Percentiles rank a stretch among this genome's conserved stretches.
Conservation (phyloP, 2,888 invertebrate genomes). For the Toxonevra muliebris region DNA sequence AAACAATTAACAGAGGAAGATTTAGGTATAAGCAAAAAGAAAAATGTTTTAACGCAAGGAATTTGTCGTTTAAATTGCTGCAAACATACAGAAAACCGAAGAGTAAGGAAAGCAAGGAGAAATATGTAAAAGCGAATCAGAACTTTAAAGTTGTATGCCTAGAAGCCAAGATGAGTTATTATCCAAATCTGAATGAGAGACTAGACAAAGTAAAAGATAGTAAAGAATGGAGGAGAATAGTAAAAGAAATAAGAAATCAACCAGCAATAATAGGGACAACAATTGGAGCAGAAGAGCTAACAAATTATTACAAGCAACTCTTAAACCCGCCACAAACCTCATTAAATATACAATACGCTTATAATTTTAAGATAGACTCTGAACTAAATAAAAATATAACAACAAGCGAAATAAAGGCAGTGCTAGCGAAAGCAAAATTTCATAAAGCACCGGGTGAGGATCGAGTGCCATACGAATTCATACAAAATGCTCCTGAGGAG, state of each 20-base stretch:
- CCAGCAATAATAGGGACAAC: too few species aligned
- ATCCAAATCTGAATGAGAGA: background rate
- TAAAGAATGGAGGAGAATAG: too few species aligned
- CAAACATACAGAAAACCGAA: background rate
- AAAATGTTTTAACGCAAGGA: conserved; percentile 1
- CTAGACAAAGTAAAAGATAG: background rate
- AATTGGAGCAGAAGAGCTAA: background rate
- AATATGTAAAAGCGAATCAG: background rate
- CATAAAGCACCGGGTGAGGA: background rate
- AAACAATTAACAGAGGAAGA: background rate
- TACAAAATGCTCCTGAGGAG: background rate
- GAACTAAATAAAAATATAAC: background rate
- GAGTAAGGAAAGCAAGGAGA: too few species aligned
- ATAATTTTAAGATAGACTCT: background rate
- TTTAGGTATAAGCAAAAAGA: background rate
- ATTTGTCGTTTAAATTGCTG: background rate
- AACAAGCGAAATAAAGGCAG: background rate
- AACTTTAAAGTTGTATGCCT: background rate
- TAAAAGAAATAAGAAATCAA: too few species aligned
- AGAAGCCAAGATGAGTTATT: background rate
- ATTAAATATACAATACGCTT: background rate
- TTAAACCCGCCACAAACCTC: too few species aligned
- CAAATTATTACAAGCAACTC: background rate
- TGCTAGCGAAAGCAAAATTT: background rate
- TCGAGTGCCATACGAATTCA: background rate